Base-by-base conservation (phyloP, 92 coral and sea anemone genomes). In the Phenganax marumi region DNA sequence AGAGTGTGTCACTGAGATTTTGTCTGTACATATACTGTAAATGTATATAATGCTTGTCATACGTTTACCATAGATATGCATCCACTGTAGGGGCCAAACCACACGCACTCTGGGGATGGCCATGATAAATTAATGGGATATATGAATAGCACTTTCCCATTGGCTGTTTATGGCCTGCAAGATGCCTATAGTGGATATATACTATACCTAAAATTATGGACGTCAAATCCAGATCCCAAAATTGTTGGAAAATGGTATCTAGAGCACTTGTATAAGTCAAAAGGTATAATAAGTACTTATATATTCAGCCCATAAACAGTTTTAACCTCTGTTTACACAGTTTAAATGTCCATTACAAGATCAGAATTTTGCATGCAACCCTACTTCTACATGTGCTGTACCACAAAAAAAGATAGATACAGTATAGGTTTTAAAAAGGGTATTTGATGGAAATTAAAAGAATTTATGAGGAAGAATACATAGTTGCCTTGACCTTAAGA, bases 91-190 rank as follows among this genome's bases (percentile, higher is more conserved):
- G 70, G 70, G 26, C 70, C 70, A 21, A 64, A 64, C 47, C 70
- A 64, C 70, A 64, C 70, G 3, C 47, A 64, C 26, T 64, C 70
- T 8, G 47, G 70, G 23, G 65, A 58, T 58, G 65, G 65, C 21
- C 65, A 58, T 58, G 65, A 58, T 58, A 56, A 56, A 56, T 12
- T 62, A 62, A 18, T 62, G 69, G 69, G 69, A 62, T 62, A 62
- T 43, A 64, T 64, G 70, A 64, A 64, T 64, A 22, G 19, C 47
- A 64, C 70, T 9, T 21, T 64, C 47, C 46, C 70, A 62, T 25
- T 39, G 7, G 25, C 25, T 62, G 25, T 16, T 58, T 62, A 21
- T 62, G 0, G 25, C 25, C 22, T 19, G 25, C 25, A 10, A 52
- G 57, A 16, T 52, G 57, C 57, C 0, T 10, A 7, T 52, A 16